Evolutionary conservation across 2,113 vertebrate species (phyloP), one percentile per base, ranked within the genome.

Genomic region (Grantiella picta): DNA sequence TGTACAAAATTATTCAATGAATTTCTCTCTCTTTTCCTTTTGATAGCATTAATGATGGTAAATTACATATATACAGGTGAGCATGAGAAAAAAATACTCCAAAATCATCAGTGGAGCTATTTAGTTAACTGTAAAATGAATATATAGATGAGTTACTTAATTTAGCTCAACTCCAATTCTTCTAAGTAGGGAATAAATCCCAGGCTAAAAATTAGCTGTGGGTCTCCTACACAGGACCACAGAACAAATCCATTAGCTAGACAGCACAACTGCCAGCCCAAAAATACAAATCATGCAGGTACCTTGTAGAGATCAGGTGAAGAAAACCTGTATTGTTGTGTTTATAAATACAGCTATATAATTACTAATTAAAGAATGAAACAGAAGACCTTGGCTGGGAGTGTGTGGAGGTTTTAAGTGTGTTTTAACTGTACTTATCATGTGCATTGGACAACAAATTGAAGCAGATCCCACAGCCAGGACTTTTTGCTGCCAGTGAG

Each of bases 291-390:
- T 29, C 35, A 40, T 33, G 28, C 12, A 59, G 59, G 81, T 89
- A 98, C 98, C 98, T 99, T 98, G 98, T 97, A 98, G 94, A 99
- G 86, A 92, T 98, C 98, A 60, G 96, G 47, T 98, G 98, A 50
- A 99, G 97, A 88, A 99, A 98, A 29, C 97, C 98, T 56, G 97
- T 92, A 79, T 98, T 98, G 54, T 95, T 94, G 65, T 98, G 98
- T 90, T 98, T 98, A 96, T 98, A 99, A 97, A 99, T 98, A 86
- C 97, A 61, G 14, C 10, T 47, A 40, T 40, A n/a, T 4, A 50
- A 45, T 40, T 84, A 61, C 17, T 57, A 65, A 78, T 33, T 29
- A 75, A 70, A 75, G 18, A 94, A 87, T 13, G 25, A 59, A 57
- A 54, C 1, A 63, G 36, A 65, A 86, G 10, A 61, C 8, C 28